Evolutionary conservation across 2,113 vertebrate genomes (phyloP).

Genomic region (Butastur rufipennis): DNA sequence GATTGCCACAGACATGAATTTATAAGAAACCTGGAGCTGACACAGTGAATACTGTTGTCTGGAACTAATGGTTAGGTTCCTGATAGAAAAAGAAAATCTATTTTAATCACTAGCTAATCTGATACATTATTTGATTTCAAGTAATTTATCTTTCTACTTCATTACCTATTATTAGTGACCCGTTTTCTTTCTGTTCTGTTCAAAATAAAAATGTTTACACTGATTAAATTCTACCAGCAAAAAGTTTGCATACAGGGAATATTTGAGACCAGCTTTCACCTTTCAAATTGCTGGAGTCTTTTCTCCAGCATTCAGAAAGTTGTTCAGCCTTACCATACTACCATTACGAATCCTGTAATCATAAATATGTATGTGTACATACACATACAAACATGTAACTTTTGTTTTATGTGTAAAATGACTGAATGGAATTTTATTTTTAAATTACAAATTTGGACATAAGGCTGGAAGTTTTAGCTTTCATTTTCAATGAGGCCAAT

Average conservation of each 20-base stretch:
- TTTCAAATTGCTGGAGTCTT: background rate
- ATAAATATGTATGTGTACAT: background rate
- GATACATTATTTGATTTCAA: slow-evolving; percentile 11
- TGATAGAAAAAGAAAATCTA: background rate
- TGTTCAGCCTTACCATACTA: background rate
- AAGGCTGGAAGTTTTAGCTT: background rate
- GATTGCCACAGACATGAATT: background rate
- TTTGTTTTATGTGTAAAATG: background rate
- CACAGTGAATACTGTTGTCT: background rate
- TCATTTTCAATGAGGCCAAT: background rate
- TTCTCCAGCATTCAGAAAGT: background rate
- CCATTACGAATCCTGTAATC: background rate
- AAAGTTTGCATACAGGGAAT: background rate
- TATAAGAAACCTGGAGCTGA: background rate
- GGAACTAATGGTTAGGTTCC: background rate
- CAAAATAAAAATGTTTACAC: slow-evolving; percentile 49
- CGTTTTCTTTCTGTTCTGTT: slow-evolving; percentile 22
- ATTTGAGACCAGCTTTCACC: background rate
- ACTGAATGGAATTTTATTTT: slow-evolving; percentile 2
- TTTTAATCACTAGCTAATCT: background rate
- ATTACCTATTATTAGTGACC: slow-evolving; percentile 5
- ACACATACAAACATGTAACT: background rate
- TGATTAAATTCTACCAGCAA: slow-evolving; percentile 32
- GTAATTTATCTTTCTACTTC: slow-evolving; percentile 6
- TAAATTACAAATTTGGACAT: background rate